Percentiles rank a stretch among this genome's conserved stretches.
Conservation (phyloP, 1,140 invertebrate genomes). For the Hormaphis cornu region DNA sequence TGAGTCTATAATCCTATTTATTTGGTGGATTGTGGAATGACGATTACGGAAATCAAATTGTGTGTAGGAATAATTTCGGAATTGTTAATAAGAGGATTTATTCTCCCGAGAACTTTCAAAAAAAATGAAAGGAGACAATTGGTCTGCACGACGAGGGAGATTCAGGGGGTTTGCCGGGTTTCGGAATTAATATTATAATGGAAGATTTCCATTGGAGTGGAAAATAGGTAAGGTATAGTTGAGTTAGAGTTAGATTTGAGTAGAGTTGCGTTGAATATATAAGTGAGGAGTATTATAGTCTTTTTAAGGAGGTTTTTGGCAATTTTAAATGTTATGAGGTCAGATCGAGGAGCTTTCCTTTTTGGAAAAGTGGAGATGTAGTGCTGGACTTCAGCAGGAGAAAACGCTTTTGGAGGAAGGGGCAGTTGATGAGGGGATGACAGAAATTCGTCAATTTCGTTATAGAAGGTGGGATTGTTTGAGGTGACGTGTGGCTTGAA, state of each 20-base stretch:
- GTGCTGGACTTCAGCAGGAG: neutral
- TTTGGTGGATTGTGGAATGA: conserved; percentile 37
- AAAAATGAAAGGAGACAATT: neutral
- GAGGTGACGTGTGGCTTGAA: neutral
- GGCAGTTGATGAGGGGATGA: neutral
- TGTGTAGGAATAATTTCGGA: conserved; percentile 35
- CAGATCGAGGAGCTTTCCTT: neutral
- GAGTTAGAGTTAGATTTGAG: no score
- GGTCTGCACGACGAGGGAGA: conserved; percentile 32
- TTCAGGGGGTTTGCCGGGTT: conserved; percentile 39
- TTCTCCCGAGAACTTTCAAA: neutral
- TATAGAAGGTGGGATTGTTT: neutral
- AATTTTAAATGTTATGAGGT: conserved; percentile 7
- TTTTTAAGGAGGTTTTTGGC: conserved; percentile 7
- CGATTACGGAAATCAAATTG: conserved; percentile 41
- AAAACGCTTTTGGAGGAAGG: neutral
- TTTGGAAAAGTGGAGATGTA: neutral
- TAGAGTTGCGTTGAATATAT: neutral
- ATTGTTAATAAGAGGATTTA: neutral
- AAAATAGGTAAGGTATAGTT: neutral
- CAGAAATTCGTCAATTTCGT: no score
- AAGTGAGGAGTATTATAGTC: neutral
- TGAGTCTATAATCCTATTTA: conserved; percentile 30
- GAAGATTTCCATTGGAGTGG: conserved; percentile 40
- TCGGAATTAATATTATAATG: conserved; percentile 39